Base-by-base conservation (phyloP, 2,888 invertebrate species). In the Mesoligia furuncula region DNA sequence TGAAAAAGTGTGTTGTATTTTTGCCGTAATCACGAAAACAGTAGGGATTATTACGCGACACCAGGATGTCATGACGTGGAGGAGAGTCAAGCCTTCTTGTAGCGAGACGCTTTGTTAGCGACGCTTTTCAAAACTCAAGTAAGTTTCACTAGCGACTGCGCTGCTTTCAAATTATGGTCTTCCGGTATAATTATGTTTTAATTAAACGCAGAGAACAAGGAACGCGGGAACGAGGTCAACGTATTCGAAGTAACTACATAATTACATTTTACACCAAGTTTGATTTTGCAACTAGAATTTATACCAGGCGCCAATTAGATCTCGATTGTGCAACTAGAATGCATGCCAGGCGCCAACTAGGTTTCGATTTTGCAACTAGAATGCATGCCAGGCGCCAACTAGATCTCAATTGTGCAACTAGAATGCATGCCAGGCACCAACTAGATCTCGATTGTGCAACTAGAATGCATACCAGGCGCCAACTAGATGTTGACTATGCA, bases 71-170 rank as follows among this genome's bases (percentile, higher is more conserved):
- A 92, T 88, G 88, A 84, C 84, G 85, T 83, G 77, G 82, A 90
- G 90, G 88, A 90, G 91, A 83, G 85, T 88, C 84, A 86, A 87
- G 90, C 88, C 84, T 88, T 89, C 85, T 89, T 83, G 84, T 80
- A 75, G 88, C 90, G 90, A 88, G 86, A 86, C 88, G 88, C 91
- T 91, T 93, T 93, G 93, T 93, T 92, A 92, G 91, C 84, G 88
- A 85, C 84, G 88, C 90, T 85, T 85, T 89, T 85, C 87, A 85
- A 54, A 85, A 80, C 85, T 89, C 87, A 86, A 91, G 84, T 90
- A 90, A 90, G 88, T 86, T 84, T 76, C 83, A 76, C 83, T 76
- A 77, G 68, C 78, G 78, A 77, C 69, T 71, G 83, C 75, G 77
- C 81, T 77, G 77, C 89, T 81, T 82, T 84, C 74, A 87, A 88